Evolutionary conservation across 2,888 invertebrate genomes (phyloP), one percentile per base, ranked within the genome.

Genomic region (Idaea biselata): DNA sequence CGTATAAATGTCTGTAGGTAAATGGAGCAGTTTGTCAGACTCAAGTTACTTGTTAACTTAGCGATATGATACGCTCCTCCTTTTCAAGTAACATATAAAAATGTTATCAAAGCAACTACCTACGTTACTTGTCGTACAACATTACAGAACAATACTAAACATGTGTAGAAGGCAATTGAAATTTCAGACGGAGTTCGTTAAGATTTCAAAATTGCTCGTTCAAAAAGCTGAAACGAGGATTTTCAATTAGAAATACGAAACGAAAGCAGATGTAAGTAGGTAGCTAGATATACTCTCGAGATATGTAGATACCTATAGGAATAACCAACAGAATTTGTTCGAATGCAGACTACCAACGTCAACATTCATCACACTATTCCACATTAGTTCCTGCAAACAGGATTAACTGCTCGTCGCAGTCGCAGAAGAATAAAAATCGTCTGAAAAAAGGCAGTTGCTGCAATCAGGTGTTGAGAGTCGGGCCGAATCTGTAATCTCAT

Each of bases 31-130:
- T 66, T 64, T 71, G 67, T 70, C 60, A 58, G 74, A 61, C 57
- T 77, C 76, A 16, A 59, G 72, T 77, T 71, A 63, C 77, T 75
- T 73, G 73, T 77, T 76, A 75, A 64, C 60, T 32, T 31, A 14
- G 65, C 44, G 62, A 73, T 58, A 66, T 63, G 74, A 68, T 59
- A 55, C 33, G 60, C 59, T 58, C 63, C 61, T 64, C 70, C 59
- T 32, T 32, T 60, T 33, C 58, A 18, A 1, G 56, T 55, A 64
- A 58, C 64, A 53, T 57, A 63, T 63, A 33, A 59, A 64, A 61
- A 64, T 61, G 63, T 57, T 57, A 17, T 56, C 18, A 14, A 11
- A 55, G 59, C 32, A 33, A 59, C 53, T 32, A 55, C 56, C 53
- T 32, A 55, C 56, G 14, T 63, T 55, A 53, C 18, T 31, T 4